A percentile compares a stretch with the other conserved stretches of the same genome.
Evolutionary conservation across 2,888 invertebrate species (phyloP).

Genomic region (Thelaira solivaga): DNA sequence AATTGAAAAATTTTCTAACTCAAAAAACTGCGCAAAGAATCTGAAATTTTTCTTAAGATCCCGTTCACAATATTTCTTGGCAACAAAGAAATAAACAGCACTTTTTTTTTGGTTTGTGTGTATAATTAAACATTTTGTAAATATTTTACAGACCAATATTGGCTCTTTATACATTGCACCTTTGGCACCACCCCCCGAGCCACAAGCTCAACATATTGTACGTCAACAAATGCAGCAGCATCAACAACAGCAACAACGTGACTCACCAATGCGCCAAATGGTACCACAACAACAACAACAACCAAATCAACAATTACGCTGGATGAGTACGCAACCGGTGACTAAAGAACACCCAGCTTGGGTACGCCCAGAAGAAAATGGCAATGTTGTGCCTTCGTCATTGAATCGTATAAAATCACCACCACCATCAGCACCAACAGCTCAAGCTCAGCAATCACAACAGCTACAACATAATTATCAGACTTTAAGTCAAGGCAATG

Average conservation of each 20-base stretch:
- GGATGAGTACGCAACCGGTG: slow-evolving; percentile 71
- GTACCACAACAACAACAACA: slow-evolving; percentile 70
- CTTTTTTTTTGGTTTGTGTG: no score
- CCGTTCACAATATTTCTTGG: no score
- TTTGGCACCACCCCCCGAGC: slow-evolving; percentile 75
- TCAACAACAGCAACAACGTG: slow-evolving; percentile 67
- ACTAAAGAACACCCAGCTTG: slow-evolving; percentile 73
- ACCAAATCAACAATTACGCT: slow-evolving; percentile 67
- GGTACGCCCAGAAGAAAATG: slow-evolving; percentile 74
- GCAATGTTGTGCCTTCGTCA: slow-evolving; percentile 72
- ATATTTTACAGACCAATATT: slow-evolving; percentile 72
- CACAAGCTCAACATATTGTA: slow-evolving; percentile 73
- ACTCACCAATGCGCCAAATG: slow-evolving; percentile 79
- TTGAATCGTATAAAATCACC: slow-evolving; percentile 70
- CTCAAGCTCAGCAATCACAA: slow-evolving; percentile 38
- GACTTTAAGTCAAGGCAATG: slow-evolving; percentile 66
- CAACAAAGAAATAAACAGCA: no score
- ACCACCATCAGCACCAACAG: slow-evolving; percentile 65
- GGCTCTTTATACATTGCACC: slow-evolving; percentile 80
- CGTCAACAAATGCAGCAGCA: slow-evolving; percentile 72
- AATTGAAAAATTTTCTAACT: no score
- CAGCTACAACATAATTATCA: slow-evolving; percentile 52
- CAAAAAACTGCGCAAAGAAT: no score
- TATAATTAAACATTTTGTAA: slow-evolving; percentile 27
- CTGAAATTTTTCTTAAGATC: no score